Evolutionary conservation across 2,888 invertebrate genomes (phyloP).

Genomic region (Platyscelio sp.): DNA sequence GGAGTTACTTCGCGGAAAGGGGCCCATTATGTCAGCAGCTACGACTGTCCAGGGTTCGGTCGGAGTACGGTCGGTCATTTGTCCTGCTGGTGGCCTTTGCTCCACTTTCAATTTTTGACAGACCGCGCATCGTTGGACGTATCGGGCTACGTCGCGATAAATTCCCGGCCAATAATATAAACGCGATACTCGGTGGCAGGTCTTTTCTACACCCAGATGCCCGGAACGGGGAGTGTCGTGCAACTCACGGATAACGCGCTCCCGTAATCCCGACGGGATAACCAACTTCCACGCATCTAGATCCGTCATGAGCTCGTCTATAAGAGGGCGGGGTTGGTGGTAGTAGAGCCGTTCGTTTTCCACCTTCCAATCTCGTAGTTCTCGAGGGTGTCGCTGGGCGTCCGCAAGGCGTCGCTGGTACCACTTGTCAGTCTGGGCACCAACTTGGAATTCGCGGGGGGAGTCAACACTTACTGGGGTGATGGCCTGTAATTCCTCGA

Average conservation of each 20-base stretch:
- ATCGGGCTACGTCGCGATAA: neutral
- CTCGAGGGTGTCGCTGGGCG: too few relatives aligned
- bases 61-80: neutral
- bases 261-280: neutral
- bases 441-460: too few relatives aligned
- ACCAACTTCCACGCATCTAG: constrained; percentile 34
- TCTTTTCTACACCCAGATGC: neutral
- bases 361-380: too few relatives aligned
- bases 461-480: too few relatives aligned
- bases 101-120: neutral
- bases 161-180: neutral
- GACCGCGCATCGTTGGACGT: neutral
- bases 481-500: too few relatives aligned
- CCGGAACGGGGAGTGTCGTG: constrained; percentile 27
- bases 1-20: too few relatives aligned
- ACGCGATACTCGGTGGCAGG: neutral
- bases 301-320: neutral
- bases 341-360: constrained; percentile 27
- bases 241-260: neutral
- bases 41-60: neutral
- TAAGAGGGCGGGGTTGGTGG: constrained; percentile 10
- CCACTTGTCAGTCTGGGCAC: too few relatives aligned
- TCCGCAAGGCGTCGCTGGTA: constrained; percentile 2
- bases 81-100: neutral
- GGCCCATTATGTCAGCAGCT: neutral